Percentiles rank a stretch among this genome's conserved stretches.
Evolutionary conservation across 2,113 vertebrate species (phyloP).

Genomic region (Trichomycterus rosablanca): DNA sequence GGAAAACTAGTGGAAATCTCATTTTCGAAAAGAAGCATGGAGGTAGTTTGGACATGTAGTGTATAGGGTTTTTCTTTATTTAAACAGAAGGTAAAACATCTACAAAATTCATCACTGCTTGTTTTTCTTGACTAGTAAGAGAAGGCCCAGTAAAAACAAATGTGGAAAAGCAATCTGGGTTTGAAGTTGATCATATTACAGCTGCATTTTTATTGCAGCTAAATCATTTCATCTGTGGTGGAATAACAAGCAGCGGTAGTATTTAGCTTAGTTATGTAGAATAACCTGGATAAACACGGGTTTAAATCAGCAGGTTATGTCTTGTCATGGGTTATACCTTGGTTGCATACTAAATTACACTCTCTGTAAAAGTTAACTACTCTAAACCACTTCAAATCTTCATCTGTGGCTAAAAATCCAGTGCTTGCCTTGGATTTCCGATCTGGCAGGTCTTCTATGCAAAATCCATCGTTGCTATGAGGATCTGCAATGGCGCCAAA

Average conservation of each 20-base stretch:
- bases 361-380: background rate
- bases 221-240: background rate
- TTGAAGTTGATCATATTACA: conserved; percentile 15
- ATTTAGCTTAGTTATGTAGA: background rate
- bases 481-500: background rate
- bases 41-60: no score
- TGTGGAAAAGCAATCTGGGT: background rate
- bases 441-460: background rate
- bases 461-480: background rate
- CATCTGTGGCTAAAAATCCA: background rate
- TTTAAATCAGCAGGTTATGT: background rate
- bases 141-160: no score
- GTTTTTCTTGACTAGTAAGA: no score
- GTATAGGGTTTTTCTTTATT: no score
- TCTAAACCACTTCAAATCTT: background rate
- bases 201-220: background rate
- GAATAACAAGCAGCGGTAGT: background rate
- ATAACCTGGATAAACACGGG: background rate
- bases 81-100: no score
- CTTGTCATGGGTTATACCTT: background rate
- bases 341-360: background rate
- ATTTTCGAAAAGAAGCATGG: no score
- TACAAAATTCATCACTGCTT: no score
- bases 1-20: no score
- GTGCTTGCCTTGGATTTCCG: background rate